Conservation (phyloP, 2,888 invertebrate species). For the Apamea sordens region DNA sequence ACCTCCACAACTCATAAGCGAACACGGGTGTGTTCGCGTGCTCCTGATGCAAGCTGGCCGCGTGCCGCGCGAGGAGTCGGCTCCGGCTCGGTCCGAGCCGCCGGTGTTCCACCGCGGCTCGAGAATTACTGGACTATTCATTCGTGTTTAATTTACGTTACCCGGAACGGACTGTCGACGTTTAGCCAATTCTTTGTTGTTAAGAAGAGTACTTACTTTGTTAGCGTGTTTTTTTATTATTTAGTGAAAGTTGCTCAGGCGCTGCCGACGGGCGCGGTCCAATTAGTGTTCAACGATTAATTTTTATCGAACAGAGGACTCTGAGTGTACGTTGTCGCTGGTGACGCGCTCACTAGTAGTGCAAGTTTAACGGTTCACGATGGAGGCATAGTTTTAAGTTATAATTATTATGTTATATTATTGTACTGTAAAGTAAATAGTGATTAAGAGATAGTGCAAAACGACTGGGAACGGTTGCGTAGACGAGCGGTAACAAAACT, state of each 20-base stretch:
- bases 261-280: slow-evolving; percentile 88
- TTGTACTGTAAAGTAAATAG: slow-evolving; percentile 85
- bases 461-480: slow-evolving; percentile 89
- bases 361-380: slow-evolving; percentile 79
- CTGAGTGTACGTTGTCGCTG: slow-evolving; percentile 76
- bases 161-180: slow-evolving; percentile 81
- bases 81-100: slow-evolving; percentile 59
- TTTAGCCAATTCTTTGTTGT: slow-evolving; percentile 88
- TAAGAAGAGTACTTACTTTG: slow-evolving; percentile 88
- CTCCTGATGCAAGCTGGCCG: slow-evolving; percentile 79
- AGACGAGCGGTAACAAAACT: slow-evolving; percentile 69
- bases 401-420: slow-evolving; percentile 87
- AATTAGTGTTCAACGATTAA: slow-evolving; percentile 87
- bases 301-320: slow-evolving; percentile 84
- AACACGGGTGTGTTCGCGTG: slow-evolving; percentile 75
- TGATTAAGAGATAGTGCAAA: slow-evolving; percentile 89
- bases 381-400: slow-evolving; percentile 85
- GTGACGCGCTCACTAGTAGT: slow-evolving; percentile 75
- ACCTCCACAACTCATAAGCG: slow-evolving; percentile 83
- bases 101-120: slow-evolving; percentile 46
- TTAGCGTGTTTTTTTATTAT: slow-evolving; percentile 87
- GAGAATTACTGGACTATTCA: slow-evolving; percentile 72
- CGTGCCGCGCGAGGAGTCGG: slow-evolving; percentile 69
- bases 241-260: slow-evolving; percentile 90
- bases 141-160: slow-evolving; percentile 75